These are phyloP conservation scores for Psittacula derbiana DNA, from an alignment of 2,797 vertebrate genomes.

Conservation along the genomic window DNA sequence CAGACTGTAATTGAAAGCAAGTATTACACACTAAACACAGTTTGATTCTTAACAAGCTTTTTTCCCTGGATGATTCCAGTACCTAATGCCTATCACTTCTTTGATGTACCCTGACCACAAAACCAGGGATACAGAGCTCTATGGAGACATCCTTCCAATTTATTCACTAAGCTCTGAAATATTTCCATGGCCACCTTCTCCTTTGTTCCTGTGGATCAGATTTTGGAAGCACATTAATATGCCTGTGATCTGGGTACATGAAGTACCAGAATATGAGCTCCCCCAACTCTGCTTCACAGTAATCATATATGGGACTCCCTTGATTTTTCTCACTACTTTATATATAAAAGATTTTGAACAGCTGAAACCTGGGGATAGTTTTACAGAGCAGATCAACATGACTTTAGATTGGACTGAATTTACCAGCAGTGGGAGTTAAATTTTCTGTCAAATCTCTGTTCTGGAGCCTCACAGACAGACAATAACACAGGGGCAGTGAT, in stretches of 20 bases:
- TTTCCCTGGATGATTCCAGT: background rate
- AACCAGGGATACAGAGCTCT: background rate
- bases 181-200: background rate
- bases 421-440: constrained; percentile 7
- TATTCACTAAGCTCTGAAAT: constrained; percentile 4
- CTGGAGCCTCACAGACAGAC: background rate
- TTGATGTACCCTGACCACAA: background rate
- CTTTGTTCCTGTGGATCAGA: background rate
- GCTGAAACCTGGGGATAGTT: background rate
- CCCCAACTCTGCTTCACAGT: background rate
- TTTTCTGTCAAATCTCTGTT: background rate
- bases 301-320: background rate
- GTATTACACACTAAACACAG: background rate
- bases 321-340: background rate
- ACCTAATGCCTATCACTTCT: background rate
- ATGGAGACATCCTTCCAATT: background rate
- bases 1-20: constrained; percentile 11
- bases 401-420: background rate
- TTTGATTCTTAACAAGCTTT: background rate
- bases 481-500: background rate
- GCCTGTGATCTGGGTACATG: background rate
- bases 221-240: background rate
- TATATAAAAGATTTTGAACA: background rate
- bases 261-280: background rate
- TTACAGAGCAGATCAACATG: background rate